Conservation (phyloP, 2,888 invertebrate species). For the Mechanitis mazaeus region DNA sequence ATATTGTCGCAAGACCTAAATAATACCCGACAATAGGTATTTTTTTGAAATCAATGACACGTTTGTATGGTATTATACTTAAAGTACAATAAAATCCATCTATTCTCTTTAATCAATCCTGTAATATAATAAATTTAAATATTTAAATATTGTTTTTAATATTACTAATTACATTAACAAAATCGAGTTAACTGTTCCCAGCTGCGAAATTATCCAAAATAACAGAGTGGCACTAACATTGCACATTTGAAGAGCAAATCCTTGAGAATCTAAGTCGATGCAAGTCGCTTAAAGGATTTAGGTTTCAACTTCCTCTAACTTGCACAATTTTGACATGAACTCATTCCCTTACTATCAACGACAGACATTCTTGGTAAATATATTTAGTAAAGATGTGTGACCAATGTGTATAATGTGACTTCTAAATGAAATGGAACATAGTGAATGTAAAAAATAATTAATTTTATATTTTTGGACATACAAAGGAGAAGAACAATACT, state of each 20-base stretch:
- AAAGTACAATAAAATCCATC: too few relatives aligned
- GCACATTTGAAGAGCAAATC: slow-evolving; percentile 1
- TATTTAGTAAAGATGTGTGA: neutral
- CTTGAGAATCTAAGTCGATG: neutral
- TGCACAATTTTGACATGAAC: slow-evolving; percentile 4
- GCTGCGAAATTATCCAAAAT: neutral
- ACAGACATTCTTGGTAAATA: neutral
- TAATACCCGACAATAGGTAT: neutral
- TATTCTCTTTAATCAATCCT: too few relatives aligned
- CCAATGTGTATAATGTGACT: too few relatives aligned
- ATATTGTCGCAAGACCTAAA: neutral
- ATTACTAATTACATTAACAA: too few relatives aligned
- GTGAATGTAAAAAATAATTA: too few relatives aligned
- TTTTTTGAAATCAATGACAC: too few relatives aligned
- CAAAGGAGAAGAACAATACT: neutral
- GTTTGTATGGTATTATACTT: too few relatives aligned
- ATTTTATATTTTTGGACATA: too few relatives aligned
- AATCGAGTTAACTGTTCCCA: too few relatives aligned
- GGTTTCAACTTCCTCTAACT: slow-evolving; percentile 2
- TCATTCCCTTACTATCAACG: neutral
- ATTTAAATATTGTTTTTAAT: neutral
- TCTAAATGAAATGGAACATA: too few relatives aligned
- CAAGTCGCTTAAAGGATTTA: slow-evolving; percentile 3
- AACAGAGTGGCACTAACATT: neutral
- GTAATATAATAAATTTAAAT: too few relatives aligned